Percentiles rank a stretch among this genome's conserved stretches.
Conservation (phyloP, 2,113 vertebrate species). For the Empidonax alnorum region DNA sequence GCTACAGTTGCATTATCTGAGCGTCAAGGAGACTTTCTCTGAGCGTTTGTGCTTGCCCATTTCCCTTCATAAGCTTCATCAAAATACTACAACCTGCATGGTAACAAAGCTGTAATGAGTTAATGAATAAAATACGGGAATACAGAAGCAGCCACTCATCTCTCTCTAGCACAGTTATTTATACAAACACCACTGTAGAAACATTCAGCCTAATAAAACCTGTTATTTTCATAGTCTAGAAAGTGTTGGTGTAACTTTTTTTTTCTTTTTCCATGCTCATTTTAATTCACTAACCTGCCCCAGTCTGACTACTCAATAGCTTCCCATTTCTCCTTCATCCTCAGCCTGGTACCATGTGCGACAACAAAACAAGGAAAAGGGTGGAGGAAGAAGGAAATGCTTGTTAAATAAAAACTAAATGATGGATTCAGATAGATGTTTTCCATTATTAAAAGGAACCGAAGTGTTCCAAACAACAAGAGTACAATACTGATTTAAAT, state of each 20-base stretch:
- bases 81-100: not conserved
- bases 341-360: not conserved
- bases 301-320: not conserved
- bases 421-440: not conserved
- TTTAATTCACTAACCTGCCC: slow-evolving; percentile 20
- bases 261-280: not conserved
- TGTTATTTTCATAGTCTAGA: slow-evolving; percentile 5
- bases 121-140: not conserved
- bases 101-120: not conserved
- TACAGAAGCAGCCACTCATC: not conserved
- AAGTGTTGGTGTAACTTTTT: not conserved
- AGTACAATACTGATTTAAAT: not conserved
- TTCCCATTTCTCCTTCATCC: not conserved
- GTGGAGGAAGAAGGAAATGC: not conserved
- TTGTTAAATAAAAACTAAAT: slow-evolving; percentile 10
- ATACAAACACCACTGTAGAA: not conserved
- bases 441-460: not conserved
- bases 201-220: slow-evolving; percentile 18
- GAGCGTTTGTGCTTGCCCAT: not conserved
- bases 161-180: not conserved
- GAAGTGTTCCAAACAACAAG: not conserved
- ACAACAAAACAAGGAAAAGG: not conserved
- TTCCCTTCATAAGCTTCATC: not conserved
- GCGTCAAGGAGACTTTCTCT: not conserved
- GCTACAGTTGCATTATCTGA: not conserved